These are phyloP conservation scores for Hiodon tergisus DNA, from an alignment of 2,113 vertebrate genomes.

Conservation along the genomic window DNA sequence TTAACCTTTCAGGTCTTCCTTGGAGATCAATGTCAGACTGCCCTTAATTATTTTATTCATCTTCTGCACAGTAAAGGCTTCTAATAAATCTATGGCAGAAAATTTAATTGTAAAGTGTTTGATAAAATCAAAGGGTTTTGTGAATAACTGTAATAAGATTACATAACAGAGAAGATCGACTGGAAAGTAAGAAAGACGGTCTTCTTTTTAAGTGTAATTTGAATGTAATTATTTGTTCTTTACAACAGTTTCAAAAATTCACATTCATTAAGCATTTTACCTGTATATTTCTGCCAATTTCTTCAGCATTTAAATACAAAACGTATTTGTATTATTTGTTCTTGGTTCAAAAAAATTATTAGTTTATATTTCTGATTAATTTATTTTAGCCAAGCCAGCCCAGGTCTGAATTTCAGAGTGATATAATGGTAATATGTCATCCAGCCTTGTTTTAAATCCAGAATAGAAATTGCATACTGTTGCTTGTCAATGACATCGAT, in stretches of 20 bases:
- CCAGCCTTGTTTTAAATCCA: not conserved
- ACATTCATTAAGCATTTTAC: not conserved
- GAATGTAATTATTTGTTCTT: slow-evolving; percentile 11
- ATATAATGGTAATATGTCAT: slow-evolving; percentile 4
- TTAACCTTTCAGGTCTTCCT: not conserved
- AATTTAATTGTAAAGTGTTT: not conserved
- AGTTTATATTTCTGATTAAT: not conserved
- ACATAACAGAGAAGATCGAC: not conserved
- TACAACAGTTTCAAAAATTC: not conserved
- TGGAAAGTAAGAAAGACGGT: not conserved
- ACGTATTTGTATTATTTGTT: not conserved
- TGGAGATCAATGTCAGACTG: not conserved
- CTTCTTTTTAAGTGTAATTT: not conserved
- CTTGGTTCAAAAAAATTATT: not conserved
- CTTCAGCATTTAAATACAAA: not conserved
- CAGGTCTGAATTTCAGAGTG: not conserved
- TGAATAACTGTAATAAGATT: not conserved
- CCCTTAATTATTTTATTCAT: not conserved
- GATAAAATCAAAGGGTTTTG: slow-evolving; percentile 5
- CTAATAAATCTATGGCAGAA: not conserved
- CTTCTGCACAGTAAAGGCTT: not conserved
- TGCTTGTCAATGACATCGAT: slow-evolving; percentile 11
- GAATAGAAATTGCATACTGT: not conserved
- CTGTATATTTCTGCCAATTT: not conserved
- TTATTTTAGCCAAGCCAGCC: not conserved